These are phyloP conservation scores for Epicampocera succincta DNA, from an alignment of 2,888 invertebrate genomes.

Conservation along the genomic window DNA sequence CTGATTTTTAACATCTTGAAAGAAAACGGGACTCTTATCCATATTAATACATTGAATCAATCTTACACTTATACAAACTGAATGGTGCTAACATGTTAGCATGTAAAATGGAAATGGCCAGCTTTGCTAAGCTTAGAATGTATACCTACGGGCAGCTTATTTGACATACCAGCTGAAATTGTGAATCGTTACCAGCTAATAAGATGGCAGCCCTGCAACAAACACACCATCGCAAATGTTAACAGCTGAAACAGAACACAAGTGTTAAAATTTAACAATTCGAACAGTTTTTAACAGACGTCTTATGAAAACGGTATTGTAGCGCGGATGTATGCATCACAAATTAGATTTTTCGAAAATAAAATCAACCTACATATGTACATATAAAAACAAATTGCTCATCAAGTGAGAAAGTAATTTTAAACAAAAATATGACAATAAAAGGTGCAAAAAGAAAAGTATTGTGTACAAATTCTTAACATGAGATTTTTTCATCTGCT, in stretches of 20 bases:
- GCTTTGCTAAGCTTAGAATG: too few relatives aligned
- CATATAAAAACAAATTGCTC: slow-evolving; percentile 7
- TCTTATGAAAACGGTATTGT: slow-evolving; percentile 58
- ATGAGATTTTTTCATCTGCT: background rate
- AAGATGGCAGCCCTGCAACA: too few relatives aligned
- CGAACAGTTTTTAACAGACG: slow-evolving; percentile 68
- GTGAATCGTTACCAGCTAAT: too few relatives aligned
- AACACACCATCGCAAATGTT: slow-evolving; percentile 36
- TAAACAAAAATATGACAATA: background rate
- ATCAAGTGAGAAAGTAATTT: background rate
- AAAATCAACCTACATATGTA: slow-evolving; percentile 24
- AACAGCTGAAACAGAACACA: slow-evolving; percentile 46
- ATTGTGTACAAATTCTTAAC: background rate
- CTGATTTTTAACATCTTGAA: too few relatives aligned
- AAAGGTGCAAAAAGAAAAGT: background rate
- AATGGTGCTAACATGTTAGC: too few relatives aligned
- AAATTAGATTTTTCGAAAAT: background rate
- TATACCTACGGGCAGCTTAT: too few relatives aligned
- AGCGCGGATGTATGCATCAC: slow-evolving; percentile 36
- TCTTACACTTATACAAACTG: too few relatives aligned
- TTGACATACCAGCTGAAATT: too few relatives aligned
- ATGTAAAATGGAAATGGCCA: too few relatives aligned
- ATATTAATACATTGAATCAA: too few relatives aligned
- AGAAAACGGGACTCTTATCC: too few relatives aligned
- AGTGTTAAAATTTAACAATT: slow-evolving; percentile 57